A percentile compares a stretch with the other conserved stretches of the same genome.
Conservation (phyloP, 2,797 vertebrate species). For the Labroides dimidiatus region DNA sequence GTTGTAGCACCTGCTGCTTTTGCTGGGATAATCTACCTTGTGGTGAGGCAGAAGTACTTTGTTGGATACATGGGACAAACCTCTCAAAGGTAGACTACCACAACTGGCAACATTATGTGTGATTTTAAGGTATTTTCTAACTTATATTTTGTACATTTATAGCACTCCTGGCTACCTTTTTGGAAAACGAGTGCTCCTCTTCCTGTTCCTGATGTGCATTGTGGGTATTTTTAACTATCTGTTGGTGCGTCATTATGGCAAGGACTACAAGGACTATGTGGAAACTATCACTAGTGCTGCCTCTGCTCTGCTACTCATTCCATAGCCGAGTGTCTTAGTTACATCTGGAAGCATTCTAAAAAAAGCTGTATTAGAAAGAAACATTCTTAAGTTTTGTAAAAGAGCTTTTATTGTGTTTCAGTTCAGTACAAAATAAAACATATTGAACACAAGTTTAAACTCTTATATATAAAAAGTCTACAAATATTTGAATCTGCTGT, state of each 20-base stretch:
- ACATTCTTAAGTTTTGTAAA: neutral
- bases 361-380: too few relatives aligned
- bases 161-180: conserved; percentile 96
- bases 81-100: conserved; percentile 88
- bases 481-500: neutral
- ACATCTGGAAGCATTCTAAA: neutral
- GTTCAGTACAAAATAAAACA: conserved; percentile 17
- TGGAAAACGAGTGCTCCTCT: conserved; percentile 92
- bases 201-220: conserved; percentile 91
- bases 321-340: conserved; percentile 64
- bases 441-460: neutral
- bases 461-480: neutral
- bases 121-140: neutral
- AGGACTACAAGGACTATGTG: conserved; percentile 89
- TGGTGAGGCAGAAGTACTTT: conserved; percentile 96
- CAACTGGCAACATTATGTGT: neutral
- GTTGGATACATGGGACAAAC: conserved; percentile 94
- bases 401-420: conserved; percentile 44
- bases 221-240: conserved; percentile 92
- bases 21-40: conserved; percentile 92
- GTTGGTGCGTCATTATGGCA: conserved; percentile 82
- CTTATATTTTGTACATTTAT: neutral
- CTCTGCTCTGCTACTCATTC: conserved; percentile 91
- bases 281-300: conserved; percentile 87
- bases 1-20: conserved; percentile 91